These are phyloP conservation scores for Drosophila incognita DNA, from an alignment of 2,888 invertebrate genomes.

Conservation along the genomic window DNA sequence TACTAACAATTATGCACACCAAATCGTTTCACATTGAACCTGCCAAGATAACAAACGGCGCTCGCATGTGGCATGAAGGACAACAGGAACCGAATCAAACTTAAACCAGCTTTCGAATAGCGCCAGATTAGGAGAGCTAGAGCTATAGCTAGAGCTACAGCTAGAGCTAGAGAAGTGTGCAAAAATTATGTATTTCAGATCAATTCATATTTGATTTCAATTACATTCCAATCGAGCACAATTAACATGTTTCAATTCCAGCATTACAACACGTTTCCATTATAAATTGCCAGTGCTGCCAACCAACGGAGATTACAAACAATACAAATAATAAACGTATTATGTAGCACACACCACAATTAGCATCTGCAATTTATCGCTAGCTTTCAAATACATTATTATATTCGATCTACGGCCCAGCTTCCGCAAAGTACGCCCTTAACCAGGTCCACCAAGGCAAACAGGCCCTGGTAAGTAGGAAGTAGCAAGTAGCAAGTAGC, in stretches of 20 bases:
- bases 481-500: background rate
- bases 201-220: conserved; percentile 31
- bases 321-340: conserved; percentile 26
- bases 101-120: conserved; percentile 28
- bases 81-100: conserved; percentile 63
- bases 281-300: conserved; percentile 7
- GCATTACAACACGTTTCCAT: conserved; percentile 27
- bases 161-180: conserved; percentile 1
- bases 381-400: background rate
- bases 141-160: background rate
- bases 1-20: conserved; percentile 52
- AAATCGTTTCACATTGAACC: conserved; percentile 62
- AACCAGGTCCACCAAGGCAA: conserved; percentile 27
- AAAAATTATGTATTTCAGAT: conserved; percentile 34
- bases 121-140: background rate
- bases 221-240: conserved; percentile 18
- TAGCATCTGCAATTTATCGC: background rate
- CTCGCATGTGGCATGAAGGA: conserved; percentile 61
- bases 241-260: conserved; percentile 24
- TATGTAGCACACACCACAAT: background rate
- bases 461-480: conserved; percentile 4
- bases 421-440: conserved; percentile 54
- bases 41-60: conserved; percentile 49
- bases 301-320: conserved; percentile 12
- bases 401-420: conserved; percentile 49